Conservation (phyloP, 2,797 vertebrate genomes). For the Thunnus albacares region DNA sequence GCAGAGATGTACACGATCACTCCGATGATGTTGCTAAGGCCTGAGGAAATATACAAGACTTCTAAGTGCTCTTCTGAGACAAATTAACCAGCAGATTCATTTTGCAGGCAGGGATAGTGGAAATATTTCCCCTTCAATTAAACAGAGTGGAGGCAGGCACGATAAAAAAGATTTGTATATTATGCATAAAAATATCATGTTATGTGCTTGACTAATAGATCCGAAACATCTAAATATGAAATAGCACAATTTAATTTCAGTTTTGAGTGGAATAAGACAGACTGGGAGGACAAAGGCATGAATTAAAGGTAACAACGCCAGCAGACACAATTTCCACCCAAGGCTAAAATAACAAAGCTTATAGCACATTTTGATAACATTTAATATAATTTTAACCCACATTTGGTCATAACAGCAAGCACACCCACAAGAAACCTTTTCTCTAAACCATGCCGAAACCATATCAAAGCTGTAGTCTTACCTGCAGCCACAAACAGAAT, state of each 20-base stretch:
- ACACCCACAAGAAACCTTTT: neutral
- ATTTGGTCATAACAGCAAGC: neutral
- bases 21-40: conserved; percentile 97
- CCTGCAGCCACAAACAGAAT: conserved; percentile 96
- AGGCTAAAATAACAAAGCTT: neutral
- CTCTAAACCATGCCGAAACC: neutral
- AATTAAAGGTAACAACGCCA: neutral
- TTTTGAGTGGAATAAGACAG: neutral
- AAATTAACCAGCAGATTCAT: conserved; percentile 36
- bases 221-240: neutral
- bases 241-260: neutral
- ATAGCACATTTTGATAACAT: neutral
- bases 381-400: neutral
- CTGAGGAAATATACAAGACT: conserved; percentile 72
- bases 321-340: neutral
- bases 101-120: conserved; percentile 12
- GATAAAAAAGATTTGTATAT: conserved; percentile 17
- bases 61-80: conserved; percentile 43
- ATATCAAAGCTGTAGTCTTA: conserved; percentile 62
- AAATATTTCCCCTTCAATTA: conserved; percentile 37
- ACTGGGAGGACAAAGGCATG: neutral
- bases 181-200: neutral
- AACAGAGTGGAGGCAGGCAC: neutral
- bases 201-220: neutral
- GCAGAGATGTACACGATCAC: conserved; percentile 97